These are phyloP conservation scores for Agrochola macilenta DNA, from an alignment of 2,888 invertebrate species.

Conservation along the genomic window DNA sequence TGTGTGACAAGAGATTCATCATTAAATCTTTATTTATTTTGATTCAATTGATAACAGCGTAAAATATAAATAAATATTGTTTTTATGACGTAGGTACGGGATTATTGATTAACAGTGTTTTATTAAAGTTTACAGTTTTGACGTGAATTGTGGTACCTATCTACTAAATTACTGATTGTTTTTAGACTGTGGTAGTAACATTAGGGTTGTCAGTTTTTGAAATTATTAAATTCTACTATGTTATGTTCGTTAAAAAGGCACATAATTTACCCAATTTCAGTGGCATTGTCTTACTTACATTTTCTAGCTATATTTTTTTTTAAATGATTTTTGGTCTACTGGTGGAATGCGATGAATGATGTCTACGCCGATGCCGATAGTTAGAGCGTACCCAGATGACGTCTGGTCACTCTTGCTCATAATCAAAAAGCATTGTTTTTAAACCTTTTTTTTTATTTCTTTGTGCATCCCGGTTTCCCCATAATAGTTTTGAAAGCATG, in stretches of 20 bases:
- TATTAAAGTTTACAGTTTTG: conserved; percentile 16
- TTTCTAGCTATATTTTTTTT: not conserved
- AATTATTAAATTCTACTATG: not conserved
- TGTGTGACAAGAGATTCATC: conserved; percentile 47
- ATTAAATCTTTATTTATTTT: conserved; percentile 49
- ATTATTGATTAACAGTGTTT: conserved; percentile 43
- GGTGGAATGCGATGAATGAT: not conserved
- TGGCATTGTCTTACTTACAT: not conserved
- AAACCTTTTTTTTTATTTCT: not conserved
- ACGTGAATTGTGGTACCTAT: conserved; percentile 11
- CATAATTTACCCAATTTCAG: not conserved
- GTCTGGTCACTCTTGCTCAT: not conserved
- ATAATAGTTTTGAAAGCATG: no score
- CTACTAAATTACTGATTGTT: no score
- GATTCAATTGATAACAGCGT: conserved; percentile 51
- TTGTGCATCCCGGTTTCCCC: no score
- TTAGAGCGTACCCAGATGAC: not conserved
- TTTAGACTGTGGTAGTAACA: not conserved
- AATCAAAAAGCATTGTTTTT: not conserved
- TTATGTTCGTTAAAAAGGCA: not conserved
- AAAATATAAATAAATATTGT: conserved; percentile 36
- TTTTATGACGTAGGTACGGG: conserved; percentile 26
- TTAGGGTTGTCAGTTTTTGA: not conserved
- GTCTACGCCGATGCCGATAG: not conserved
- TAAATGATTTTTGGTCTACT: not conserved